Base-by-base conservation (phyloP, 2,888 invertebrate genomes). In the Cheilosia vulpina region DNA sequence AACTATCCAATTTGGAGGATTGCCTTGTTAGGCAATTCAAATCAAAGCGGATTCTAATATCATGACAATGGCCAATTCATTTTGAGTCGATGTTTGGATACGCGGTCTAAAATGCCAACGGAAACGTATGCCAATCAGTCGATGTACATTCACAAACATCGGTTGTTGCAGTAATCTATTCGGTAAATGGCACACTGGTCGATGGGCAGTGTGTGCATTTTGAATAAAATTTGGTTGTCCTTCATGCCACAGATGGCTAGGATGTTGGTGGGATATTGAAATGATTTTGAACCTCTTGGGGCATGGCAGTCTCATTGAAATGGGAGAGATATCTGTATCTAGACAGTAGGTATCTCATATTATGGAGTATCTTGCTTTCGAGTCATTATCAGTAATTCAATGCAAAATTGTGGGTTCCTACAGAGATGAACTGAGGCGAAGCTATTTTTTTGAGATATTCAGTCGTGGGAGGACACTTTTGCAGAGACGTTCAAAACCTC, bases 61-160 rank as follows among this genome's bases (percentile, higher is more conserved):
- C 9, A 31, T 31, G 19, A 47, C 47, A 47, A 47, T 17, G 9
- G 47, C 2, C 17, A 19, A 17, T 38, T 38, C 38, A 45, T 17
- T 17, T 47, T n/a, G 27, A 5, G 50, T n/a, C n/a, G 50, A 69
- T 57, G 50, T 43, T 75, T 57, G 38, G 55, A 62, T 76, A 76
- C 57, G 63, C 41, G 41, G 19, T 60, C 68, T 55, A 55, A 62
- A 68, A 68, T 75, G 55, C 43, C 55, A 58, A 38, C 45, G 24
- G 17, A 34, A 11, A 9, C 9, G 53, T 69, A 71, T 65, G 53
- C 65, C 76, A 81, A 76, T 77, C 76, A 71, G 45, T 76, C 11
- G 31, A 17, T 27, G 38, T 34, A 53, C 58, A 76, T 71, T 71
- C 60, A 81, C 81, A 73, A 63, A 55, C 73, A 71, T 58, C 71